Conservation (phyloP, 2,888 invertebrate genomes). For the Tupiocoris notatus region DNA sequence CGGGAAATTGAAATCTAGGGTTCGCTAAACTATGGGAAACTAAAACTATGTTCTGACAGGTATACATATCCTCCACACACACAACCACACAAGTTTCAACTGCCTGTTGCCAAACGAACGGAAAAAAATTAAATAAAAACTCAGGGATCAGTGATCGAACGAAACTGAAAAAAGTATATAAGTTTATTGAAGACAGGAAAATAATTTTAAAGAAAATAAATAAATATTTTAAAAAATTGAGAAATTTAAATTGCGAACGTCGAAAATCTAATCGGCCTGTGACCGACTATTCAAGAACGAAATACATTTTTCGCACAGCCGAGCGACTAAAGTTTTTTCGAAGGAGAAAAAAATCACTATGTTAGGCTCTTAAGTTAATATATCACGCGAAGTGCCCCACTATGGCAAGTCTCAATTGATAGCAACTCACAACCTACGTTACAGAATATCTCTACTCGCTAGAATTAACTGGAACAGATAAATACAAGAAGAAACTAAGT, state of each 20-base stretch:
- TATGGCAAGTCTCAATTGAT: neutral
- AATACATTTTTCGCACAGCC: too few relatives aligned
- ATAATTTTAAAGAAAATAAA: constrained; percentile 38
- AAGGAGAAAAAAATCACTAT: too few relatives aligned
- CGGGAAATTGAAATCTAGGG: constrained; percentile 24
- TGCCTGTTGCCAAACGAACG: neutral
- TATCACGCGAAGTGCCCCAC: neutral
- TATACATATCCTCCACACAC: constrained; percentile 35
- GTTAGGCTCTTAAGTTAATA: neutral
- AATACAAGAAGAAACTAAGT: neutral
- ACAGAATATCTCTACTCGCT: neutral
- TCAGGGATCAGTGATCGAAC: too few relatives aligned
- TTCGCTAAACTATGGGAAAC: constrained; percentile 37
- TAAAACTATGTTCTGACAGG: constrained; percentile 30
- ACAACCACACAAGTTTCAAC: constrained; percentile 43
- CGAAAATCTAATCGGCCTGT: too few relatives aligned
- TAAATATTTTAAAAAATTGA: constrained; percentile 13
- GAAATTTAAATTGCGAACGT: constrained; percentile 12
- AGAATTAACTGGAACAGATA: neutral
- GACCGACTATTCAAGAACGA: too few relatives aligned
- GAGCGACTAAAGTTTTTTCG: too few relatives aligned
- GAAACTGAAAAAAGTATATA: constrained; percentile 1
- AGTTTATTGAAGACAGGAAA: constrained; percentile 12
- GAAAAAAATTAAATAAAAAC: neutral
- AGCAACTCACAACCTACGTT: neutral